Percentiles rank a stretch among this genome's conserved stretches.
phyloP scores from a whole-genome alignment of 1,140 invertebrate genomes.

The Orius laevigatus region DNA sequence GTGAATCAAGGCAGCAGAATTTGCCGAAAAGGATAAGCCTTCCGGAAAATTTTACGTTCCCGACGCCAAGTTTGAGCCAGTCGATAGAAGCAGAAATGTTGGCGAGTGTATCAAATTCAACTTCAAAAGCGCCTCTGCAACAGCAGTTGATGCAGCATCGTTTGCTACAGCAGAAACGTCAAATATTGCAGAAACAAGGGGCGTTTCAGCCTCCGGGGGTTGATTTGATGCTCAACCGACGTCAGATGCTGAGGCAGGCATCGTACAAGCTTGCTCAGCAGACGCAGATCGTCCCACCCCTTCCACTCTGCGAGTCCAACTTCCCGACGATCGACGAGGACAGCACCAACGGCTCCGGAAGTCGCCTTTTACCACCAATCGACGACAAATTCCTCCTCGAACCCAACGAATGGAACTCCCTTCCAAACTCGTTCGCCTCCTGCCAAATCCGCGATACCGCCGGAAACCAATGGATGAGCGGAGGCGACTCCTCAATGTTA shows the following conservation, averaged over 20 bases:
- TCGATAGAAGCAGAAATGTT: slow-evolving; percentile 8
- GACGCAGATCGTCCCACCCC: slow-evolving; percentile 33
- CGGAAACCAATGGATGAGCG: slow-evolving; percentile 10
- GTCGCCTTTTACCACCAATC: not conserved
- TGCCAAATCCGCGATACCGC: slow-evolving; percentile 21
- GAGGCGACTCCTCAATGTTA: slow-evolving; percentile 9
- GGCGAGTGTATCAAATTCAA: not conserved
- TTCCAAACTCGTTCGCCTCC: slow-evolving; percentile 21
- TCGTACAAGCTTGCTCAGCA: slow-evolving; percentile 55
- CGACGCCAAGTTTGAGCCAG: slow-evolving; percentile 18
- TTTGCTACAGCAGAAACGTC: slow-evolving; percentile 59
- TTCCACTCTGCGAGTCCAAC: slow-evolving; percentile 22
- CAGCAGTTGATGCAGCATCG: slow-evolving; percentile 59
- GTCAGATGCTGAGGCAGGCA: slow-evolving; percentile 57
- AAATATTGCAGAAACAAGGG: slow-evolving; percentile 63
- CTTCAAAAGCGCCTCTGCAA: slow-evolving; percentile 28
- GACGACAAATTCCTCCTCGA: slow-evolving; percentile 8
- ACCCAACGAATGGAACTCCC: slow-evolving; percentile 20
- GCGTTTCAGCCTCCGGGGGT: slow-evolving; percentile 29
- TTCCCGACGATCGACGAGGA: slow-evolving; percentile 19
- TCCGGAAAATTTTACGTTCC: slow-evolving; percentile 43
- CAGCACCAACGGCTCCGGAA: slow-evolving; percentile 17
- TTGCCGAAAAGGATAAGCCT: slow-evolving; percentile 48
- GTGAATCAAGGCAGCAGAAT: slow-evolving; percentile 21
- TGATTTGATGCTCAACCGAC: slow-evolving; percentile 24